These are phyloP conservation scores for Phymanthus crucifer DNA, from an alignment of 92 coral and sea anemone genomes.

Conservation along the genomic window DNA sequence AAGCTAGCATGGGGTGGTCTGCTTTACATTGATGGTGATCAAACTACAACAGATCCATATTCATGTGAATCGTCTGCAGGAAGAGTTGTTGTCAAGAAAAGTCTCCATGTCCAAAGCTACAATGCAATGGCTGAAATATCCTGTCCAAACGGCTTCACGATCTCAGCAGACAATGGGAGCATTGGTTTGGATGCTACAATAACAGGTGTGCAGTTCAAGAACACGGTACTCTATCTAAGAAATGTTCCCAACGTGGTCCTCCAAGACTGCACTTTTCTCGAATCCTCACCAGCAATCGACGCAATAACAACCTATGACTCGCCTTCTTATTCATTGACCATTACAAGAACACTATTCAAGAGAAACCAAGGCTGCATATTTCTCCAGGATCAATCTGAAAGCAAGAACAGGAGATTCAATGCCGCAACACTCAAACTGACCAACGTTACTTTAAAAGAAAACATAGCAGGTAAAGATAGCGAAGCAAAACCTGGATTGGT, in stretches of 20 bases:
- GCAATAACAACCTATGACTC: neutral
- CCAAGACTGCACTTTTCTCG: neutral
- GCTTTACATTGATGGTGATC: too few species aligned
- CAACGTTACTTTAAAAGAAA: constrained; percentile 4
- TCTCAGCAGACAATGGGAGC: too few species aligned
- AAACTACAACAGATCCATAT: too few species aligned
- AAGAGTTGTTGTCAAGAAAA: neutral
- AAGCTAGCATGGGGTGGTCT: too few species aligned
- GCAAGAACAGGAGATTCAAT: neutral
- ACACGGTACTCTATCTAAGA: too few species aligned
- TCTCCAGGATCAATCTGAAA: neutral
- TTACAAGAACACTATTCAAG: neutral
- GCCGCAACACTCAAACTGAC: neutral
- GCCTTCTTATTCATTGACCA: neutral
- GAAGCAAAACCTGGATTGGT: too few species aligned
- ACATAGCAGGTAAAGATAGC: neutral
- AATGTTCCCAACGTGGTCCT: too few species aligned
- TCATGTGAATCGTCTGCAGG: too few species aligned
- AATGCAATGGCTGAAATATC: neutral
- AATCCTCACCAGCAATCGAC: neutral
- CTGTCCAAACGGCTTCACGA: too few species aligned
- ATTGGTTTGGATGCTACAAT: too few species aligned
- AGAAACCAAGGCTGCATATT: neutral
- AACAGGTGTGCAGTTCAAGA: too few species aligned
- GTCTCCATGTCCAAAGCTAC: neutral